Evolutionary conservation across 2,888 invertebrate species (phyloP).

Genomic region (Apamea epomidion): DNA sequence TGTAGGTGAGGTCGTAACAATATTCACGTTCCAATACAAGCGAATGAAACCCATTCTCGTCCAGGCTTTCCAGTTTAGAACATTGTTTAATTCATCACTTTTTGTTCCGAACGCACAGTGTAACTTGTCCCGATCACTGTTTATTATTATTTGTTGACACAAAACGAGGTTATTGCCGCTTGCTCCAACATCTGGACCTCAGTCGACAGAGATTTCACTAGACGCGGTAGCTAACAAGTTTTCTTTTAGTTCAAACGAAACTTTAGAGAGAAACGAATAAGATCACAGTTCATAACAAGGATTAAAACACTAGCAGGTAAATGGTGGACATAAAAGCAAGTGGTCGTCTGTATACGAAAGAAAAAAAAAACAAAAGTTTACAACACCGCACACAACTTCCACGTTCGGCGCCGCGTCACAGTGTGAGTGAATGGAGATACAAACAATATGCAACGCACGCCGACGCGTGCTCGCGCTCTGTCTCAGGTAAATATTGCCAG

Average conservation of each 20-base stretch:
- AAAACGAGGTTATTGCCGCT: slow-evolving; percentile 85
- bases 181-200: slow-evolving; percentile 83
- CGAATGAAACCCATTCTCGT: slow-evolving; percentile 85
- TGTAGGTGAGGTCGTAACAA: slow-evolving; percentile 86
- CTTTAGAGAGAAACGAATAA: slow-evolving; percentile 46
- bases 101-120: slow-evolving; percentile 76
- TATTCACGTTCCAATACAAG: slow-evolving; percentile 80
- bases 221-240: slow-evolving; percentile 70
- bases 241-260: slow-evolving; percentile 56
- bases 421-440: slow-evolving; percentile 86
- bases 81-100: slow-evolving; percentile 88
- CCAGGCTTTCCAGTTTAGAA: slow-evolving; percentile 84
- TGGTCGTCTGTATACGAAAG: slow-evolving; percentile 74
- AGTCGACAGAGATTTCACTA: slow-evolving; percentile 84
- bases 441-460: slow-evolving; percentile 70
- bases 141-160: slow-evolving; percentile 88
- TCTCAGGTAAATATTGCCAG: slow-evolving; percentile 71
- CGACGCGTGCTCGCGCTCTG: slow-evolving; percentile 69
- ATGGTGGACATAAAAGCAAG: slow-evolving; percentile 78
- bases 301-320: slow-evolving; percentile 80
- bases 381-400: slow-evolving; percentile 79
- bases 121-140: slow-evolving; percentile 86
- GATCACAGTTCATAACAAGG: slow-evolving; percentile 68
- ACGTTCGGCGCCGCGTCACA: slow-evolving; percentile 78
- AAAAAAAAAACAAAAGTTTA: slow-evolving; percentile 84